Evolutionary conservation across 2,888 invertebrate species (phyloP).

Genomic region (Calameuta filiformis): DNA sequence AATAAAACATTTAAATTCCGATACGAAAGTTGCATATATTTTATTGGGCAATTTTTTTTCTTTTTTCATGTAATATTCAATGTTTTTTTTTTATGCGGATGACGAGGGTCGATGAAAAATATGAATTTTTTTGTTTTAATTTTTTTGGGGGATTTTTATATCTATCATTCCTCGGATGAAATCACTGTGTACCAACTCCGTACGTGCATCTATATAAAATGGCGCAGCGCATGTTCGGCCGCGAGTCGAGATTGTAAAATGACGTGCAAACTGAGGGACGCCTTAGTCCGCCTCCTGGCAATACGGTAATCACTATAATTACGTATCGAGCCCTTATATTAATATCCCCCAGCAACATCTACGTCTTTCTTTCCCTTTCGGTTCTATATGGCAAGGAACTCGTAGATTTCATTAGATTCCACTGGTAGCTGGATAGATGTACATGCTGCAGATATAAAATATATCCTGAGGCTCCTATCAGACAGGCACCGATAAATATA

Average conservation of each 20-base stretch:
- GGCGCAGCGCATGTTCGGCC: conserved; percentile 49
- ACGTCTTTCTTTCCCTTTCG: conserved; percentile 49
- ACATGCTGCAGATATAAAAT: neutral
- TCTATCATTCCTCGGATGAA: neutral
- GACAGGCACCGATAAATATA: neutral
- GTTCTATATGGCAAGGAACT: neutral
- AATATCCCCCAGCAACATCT: conserved; percentile 59
- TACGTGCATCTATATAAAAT: neutral
- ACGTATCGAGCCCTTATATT: conserved; percentile 66
- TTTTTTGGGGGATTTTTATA: neutral
- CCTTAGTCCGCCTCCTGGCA: conserved; percentile 65
- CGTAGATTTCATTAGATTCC: neutral
- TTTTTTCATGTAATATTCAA: neutral
- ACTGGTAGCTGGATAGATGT: neutral
- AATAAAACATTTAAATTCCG: neutral
- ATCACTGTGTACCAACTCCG: conserved; percentile 38
- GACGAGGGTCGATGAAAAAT: neutral
- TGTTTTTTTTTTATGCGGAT: neutral
- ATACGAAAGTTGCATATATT: neutral
- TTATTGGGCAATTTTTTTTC: neutral
- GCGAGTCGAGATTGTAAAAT: conserved; percentile 63
- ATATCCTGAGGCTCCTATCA: neutral
- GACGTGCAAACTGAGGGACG: conserved; percentile 66
- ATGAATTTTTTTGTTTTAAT: neutral
- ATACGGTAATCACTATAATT: conserved; percentile 67